These are phyloP conservation scores for Drosophila gunungcola DNA, from an alignment of 1,140 invertebrate species.

Conservation along the genomic window DNA sequence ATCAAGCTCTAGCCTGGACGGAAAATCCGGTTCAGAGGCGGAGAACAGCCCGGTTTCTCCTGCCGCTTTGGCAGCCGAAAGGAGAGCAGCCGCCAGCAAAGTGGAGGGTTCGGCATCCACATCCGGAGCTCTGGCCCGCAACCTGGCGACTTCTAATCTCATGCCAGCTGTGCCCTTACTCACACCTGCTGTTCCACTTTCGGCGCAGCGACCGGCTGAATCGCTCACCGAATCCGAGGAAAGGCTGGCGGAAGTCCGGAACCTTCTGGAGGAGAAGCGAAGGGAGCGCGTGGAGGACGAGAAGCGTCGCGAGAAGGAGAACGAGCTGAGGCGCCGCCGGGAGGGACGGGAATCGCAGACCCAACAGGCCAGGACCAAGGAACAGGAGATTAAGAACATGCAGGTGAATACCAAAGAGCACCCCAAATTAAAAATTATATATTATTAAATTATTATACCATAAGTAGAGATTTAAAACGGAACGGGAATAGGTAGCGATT, in stretches of 20 bases:
- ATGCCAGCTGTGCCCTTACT: constrained; percentile 20
- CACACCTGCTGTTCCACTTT: not conserved
- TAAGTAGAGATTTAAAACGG: too few relatives aligned
- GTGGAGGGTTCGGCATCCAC: not conserved
- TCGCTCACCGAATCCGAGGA: not conserved
- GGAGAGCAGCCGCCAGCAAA: constrained; percentile 6
- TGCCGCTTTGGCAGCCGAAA: constrained; percentile 27
- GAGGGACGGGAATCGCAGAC: constrained; percentile 90
- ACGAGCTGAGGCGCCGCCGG: constrained; percentile 89
- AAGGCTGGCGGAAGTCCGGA: constrained; percentile 32
- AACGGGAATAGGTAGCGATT: too few relatives aligned
- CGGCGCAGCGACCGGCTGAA: not conserved
- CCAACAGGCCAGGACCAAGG: constrained; percentile 89
- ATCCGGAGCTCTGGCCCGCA: not conserved
- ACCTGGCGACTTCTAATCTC: not conserved
- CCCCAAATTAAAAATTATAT: too few relatives aligned
- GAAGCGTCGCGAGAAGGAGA: constrained; percentile 65
- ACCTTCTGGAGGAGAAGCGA: constrained; percentile 19
- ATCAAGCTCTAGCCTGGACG: constrained; percentile 1
- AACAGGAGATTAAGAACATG: constrained; percentile 90
- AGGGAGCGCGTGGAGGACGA: constrained; percentile 46
- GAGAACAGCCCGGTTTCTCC: constrained; percentile 4
- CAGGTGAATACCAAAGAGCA: constrained; percentile 85
- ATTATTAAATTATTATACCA: too few relatives aligned
- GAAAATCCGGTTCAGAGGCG: not conserved